A percentile compares a stretch with the other conserved stretches of the same genome.
Conservation (phyloP, 2,113 vertebrate genomes). For the Sebastes fasciatus region DNA sequence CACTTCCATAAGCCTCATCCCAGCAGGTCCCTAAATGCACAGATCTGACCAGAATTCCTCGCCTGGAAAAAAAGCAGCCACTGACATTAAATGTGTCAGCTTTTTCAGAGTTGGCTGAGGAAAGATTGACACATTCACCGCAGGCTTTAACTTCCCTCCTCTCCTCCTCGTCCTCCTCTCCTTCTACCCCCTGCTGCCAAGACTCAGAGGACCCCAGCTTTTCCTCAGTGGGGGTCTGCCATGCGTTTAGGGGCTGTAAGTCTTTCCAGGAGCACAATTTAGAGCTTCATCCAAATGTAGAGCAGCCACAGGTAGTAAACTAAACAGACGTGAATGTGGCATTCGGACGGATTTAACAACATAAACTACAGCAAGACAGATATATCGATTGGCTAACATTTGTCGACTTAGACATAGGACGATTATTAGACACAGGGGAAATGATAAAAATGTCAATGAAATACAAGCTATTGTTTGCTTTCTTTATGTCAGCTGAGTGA, state of each 20-base stretch:
- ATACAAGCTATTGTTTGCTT: not conserved
- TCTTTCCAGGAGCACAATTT: slow-evolving; percentile 40
- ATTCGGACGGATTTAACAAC: slow-evolving; percentile 14
- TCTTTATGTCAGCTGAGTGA: not conserved
- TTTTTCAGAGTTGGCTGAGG: slow-evolving; percentile 40
- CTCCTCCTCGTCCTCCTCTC: slow-evolving; percentile 36
- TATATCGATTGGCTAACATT: not conserved
- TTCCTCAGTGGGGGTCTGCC: slow-evolving; percentile 34
- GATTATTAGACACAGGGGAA: not conserved
- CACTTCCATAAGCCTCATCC: slow-evolving; percentile 40
- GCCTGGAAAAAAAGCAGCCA: slow-evolving; percentile 16
- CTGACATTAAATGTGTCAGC: slow-evolving; percentile 36
- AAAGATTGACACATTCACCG: slow-evolving; percentile 59
- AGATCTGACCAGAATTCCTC: slow-evolving; percentile 64
- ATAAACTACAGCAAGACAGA: not conserved
- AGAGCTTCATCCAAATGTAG: slow-evolving; percentile 22
- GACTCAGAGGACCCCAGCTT: slow-evolving; percentile 45
- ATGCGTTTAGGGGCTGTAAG: slow-evolving; percentile 28
- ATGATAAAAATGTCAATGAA: not conserved
- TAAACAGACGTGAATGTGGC: slow-evolving; percentile 10
- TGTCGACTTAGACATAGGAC: not conserved
- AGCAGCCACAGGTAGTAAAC: slow-evolving; percentile 35
- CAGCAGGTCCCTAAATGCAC: slow-evolving; percentile 58
- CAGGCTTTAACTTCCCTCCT: slow-evolving; percentile 44
- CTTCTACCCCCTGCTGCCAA: slow-evolving; percentile 41